These are phyloP conservation scores for Eulithis testata DNA, from an alignment of 2,888 invertebrate species.

Conservation along the genomic window DNA sequence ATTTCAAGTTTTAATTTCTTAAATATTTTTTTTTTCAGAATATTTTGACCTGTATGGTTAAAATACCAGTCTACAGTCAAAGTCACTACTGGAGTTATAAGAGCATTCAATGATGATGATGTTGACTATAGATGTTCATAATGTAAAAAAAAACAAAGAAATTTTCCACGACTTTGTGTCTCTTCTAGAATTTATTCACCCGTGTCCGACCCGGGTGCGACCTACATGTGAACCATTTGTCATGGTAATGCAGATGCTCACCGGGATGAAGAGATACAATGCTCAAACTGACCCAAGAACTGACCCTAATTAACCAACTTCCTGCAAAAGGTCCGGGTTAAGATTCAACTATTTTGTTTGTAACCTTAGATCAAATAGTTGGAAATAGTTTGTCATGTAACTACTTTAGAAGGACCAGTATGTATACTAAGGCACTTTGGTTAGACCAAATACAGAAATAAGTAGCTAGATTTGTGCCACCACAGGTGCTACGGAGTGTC, in stretches of 20 bases:
- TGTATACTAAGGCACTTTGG: no score
- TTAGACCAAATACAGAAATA: no score
- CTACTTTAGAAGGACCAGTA: not conserved
- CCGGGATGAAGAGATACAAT: constrained; percentile 39
- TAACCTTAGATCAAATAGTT: not conserved
- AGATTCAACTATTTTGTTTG: constrained; percentile 7
- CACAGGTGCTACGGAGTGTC: constrained; percentile 4
- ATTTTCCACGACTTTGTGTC: not conserved
- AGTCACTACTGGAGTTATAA: no score
- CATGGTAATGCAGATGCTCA: constrained; percentile 48
- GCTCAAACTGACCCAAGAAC: constrained; percentile 13
- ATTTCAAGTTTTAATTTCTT: no score
- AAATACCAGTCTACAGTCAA: no score
- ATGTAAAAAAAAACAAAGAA: no score
- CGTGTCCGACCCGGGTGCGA: constrained; percentile 31
- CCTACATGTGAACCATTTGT: constrained; percentile 52
- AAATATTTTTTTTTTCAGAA: no score
- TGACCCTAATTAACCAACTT: constrained; percentile 19
- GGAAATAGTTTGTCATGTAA: not conserved
- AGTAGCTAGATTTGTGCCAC: not conserved
- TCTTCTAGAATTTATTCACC: constrained; percentile 1
- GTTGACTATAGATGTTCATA: no score
- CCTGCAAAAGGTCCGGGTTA: constrained; percentile 7
- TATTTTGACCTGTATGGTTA: no score
- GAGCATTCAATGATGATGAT: no score